Evolutionary conservation across 2,888 invertebrate species (phyloP), one percentile per base, ranked within the genome.

Genomic region (Emmelina monodactyla): DNA sequence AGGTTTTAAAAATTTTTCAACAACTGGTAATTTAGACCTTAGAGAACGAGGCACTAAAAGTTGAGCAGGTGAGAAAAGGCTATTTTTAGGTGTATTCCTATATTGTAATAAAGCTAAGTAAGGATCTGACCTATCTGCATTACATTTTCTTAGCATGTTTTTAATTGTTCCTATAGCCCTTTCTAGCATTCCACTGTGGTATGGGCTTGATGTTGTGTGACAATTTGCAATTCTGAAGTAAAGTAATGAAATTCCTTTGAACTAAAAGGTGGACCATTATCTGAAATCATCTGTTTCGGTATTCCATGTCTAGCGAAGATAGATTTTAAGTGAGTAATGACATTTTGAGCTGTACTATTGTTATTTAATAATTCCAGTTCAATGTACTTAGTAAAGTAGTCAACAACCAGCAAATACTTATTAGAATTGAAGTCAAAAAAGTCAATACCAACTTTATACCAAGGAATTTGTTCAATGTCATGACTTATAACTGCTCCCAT

Each of bases 281-380:
- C 35, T 1, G 31, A 22, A 9, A 22, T 13, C 2, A 35, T 15
- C 5, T 6, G 5, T 19, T 9, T 19, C 9, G 39, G 41, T 25
- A 38, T 39, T 2, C 39, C 41, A 37, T 41, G 39, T 25, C 40
- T 30, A 5, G 43, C 29, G 34, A 43, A 43, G 4, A 40, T 40
- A 2, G 35, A 37, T 25, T 43, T 43, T 16, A 43, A 14, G 3
- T 43, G 33, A 7, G 2, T 6, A 15, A 22, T 35, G 14, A 35
- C 31, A 22, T 22, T 35, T 14, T 14, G n/a, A 12, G 35, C 35
- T 13, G 35, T 31, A 14, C 28, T 28, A 22, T 16, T 16, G n/a
- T n/a, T n/a, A 9, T 16, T 16, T 2, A 37, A 13, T n/a, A 34
- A 16, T 5, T 32, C 37, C 6, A 39, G n/a, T 32, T 36, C 42